A percentile compares a stretch with the other conserved stretches of the same genome.
phyloP scores from a whole-genome alignment of 2,113 vertebrate species.

The Prinia subflava region DNA sequence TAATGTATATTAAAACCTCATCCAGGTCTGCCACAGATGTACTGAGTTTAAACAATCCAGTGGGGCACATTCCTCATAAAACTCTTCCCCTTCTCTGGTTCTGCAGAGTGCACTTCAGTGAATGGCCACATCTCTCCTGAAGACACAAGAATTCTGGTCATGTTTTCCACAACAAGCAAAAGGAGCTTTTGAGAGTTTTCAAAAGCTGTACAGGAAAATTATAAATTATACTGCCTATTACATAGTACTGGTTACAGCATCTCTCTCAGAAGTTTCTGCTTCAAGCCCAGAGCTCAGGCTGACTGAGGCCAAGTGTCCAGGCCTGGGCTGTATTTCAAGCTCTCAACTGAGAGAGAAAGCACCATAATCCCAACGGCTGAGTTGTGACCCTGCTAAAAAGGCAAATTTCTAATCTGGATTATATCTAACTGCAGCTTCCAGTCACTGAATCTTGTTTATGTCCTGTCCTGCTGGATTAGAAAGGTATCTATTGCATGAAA shows the following conservation, averaged over 20 bases:
- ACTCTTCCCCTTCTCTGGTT: neutral
- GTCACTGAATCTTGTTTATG: neutral
- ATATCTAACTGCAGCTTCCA: neutral
- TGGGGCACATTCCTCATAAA: neutral
- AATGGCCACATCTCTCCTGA: neutral
- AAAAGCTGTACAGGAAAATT: neutral
- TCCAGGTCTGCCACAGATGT: neutral
- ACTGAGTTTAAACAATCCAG: neutral
- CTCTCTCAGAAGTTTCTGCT: neutral
- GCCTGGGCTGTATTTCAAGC: neutral
- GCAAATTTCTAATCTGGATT: neutral
- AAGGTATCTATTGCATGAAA: neutral
- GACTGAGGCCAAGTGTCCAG: neutral
- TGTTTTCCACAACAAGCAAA: neutral
- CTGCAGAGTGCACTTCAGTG: neutral
- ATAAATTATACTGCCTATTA: neutral
- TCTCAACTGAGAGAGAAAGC: neutral
- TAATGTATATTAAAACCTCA: slow-evolving; percentile 20
- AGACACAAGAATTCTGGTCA: neutral
- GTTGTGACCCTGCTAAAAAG: neutral
- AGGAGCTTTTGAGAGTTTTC: neutral
- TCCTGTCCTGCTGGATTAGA: neutral
- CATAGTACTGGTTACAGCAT: neutral
- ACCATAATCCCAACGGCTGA: neutral
- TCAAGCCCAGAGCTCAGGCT: neutral